These are phyloP conservation scores for Lacanobia oleracea DNA, from an alignment of 2,888 invertebrate genomes.

Conservation along the genomic window DNA sequence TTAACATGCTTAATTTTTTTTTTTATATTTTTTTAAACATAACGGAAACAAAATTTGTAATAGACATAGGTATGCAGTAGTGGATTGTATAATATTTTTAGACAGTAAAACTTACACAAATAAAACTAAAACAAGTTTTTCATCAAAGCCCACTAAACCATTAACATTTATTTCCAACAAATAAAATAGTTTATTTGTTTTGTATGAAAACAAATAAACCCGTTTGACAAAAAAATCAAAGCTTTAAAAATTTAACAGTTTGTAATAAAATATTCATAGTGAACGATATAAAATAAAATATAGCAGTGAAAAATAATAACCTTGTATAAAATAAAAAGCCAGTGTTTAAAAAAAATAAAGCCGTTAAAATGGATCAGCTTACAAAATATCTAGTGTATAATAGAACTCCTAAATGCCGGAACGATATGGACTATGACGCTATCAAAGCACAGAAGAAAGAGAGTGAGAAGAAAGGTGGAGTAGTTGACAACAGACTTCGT, in stretches of 20 bases:
- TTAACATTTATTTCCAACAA: slow-evolving; percentile 9
- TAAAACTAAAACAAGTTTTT: slow-evolving; percentile 8
- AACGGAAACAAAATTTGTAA: not conserved
- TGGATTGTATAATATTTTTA: not conserved
- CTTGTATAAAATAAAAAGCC: not conserved
- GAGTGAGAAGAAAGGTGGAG: slow-evolving; percentile 62
- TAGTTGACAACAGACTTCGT: slow-evolving; percentile 79
- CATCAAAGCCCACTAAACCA: slow-evolving; percentile 2
- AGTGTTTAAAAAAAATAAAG: slow-evolving; percentile 36
- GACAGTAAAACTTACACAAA: slow-evolving; percentile 4
- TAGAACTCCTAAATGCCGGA: slow-evolving; percentile 80
- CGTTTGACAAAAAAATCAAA: slow-evolving; percentile 3
- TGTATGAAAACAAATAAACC: not conserved
- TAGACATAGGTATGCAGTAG: no score
- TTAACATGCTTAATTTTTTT: no score
- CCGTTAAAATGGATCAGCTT: slow-evolving; percentile 79
- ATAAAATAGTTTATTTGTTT: slow-evolving; percentile 17
- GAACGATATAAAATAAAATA: slow-evolving; percentile 13
- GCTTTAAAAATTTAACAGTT: slow-evolving; percentile 1
- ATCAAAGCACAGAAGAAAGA: slow-evolving; percentile 78
- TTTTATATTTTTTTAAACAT: no score
- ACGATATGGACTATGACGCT: slow-evolving; percentile 81
- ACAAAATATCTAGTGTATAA: slow-evolving; percentile 85
- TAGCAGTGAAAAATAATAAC: slow-evolving; percentile 23
- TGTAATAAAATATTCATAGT: slow-evolving; percentile 16